These are phyloP conservation scores for Baronia brevicornis DNA, from an alignment of 2,888 invertebrate species.

Conservation along the genomic window DNA sequence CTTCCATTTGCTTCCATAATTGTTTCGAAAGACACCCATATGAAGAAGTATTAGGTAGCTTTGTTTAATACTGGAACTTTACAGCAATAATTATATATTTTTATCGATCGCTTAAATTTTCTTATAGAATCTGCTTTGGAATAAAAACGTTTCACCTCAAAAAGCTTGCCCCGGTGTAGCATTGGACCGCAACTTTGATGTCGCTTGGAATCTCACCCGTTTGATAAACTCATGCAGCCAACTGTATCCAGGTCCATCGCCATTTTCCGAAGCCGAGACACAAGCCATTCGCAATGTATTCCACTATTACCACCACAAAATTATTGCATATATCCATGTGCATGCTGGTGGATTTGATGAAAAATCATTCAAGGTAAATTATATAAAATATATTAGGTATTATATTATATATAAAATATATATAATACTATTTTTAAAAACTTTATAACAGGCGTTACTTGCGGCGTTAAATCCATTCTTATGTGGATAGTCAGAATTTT, in stretches of 20 bases:
- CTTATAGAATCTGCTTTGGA: slow-evolving; percentile 20
- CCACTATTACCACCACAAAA: slow-evolving; percentile 49
- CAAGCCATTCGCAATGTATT: slow-evolving; percentile 43
- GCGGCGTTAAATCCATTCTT: too few species aligned
- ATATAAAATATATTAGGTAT: neutral
- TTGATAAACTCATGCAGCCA: slow-evolving; percentile 41
- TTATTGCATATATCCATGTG: slow-evolving; percentile 49
- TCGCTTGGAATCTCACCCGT: slow-evolving; percentile 38
- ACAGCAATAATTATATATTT: neutral
- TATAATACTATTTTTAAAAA: neutral
- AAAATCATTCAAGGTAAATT: slow-evolving; percentile 41
- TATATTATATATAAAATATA: neutral
- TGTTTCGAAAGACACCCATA: too few species aligned
- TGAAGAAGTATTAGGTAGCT: neutral
- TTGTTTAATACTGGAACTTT: neutral
- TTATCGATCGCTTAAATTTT: slow-evolving; percentile 7
- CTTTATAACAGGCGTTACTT: too few species aligned
- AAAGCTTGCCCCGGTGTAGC: slow-evolving; percentile 44
- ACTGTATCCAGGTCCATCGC: slow-evolving; percentile 40
- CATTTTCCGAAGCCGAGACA: slow-evolving; percentile 55
- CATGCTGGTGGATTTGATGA: slow-evolving; percentile 35
- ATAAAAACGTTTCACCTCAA: slow-evolving; percentile 50
- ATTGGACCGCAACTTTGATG: slow-evolving; percentile 58
- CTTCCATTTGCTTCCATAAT: too few species aligned
- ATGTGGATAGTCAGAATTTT: too few species aligned